These are phyloP conservation scores for Peromyscus eremicus DNA, from an alignment of 2,797 vertebrate genomes.

Conservation along the genomic window DNA sequence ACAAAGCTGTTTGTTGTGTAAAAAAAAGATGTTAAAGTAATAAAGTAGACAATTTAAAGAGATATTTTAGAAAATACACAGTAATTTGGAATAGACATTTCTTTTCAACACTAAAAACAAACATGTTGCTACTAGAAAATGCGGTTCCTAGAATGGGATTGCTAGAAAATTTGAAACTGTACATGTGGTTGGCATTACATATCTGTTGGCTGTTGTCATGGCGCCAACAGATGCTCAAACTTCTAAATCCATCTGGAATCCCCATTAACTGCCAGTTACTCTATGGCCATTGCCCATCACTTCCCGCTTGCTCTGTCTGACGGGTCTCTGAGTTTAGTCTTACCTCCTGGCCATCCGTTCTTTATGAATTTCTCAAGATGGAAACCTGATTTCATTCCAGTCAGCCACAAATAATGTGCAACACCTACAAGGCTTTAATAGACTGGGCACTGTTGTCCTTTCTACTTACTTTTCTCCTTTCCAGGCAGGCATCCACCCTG, in stretches of 20 bases:
- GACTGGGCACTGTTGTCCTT: not conserved
- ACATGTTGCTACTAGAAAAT: constrained; percentile 27
- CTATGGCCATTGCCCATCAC: fast-evolving
- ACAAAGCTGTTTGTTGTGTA: not conserved
- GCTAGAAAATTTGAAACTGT: not conserved
- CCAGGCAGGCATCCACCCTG: fast-evolving
- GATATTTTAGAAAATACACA: constrained; percentile 55
- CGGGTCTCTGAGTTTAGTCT: not conserved
- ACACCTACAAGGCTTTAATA: not conserved
- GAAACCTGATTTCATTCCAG: not conserved
- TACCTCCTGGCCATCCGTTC: not conserved
- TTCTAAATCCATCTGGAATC: not conserved
- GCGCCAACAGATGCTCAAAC: not conserved
- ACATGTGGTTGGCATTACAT: not conserved
- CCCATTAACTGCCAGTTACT: fast-evolving
- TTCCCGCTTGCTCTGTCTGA: not conserved
- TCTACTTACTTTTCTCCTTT: not conserved
- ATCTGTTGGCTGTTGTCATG: not conserved
- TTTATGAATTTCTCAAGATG: not conserved
- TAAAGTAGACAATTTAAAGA: constrained; percentile 42
- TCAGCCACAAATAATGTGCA: not conserved
- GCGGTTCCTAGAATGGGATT: not conserved
- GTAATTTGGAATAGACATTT: constrained; percentile 45
- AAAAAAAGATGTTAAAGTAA: constrained; percentile 46
- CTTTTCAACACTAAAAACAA: constrained; percentile 36